These are phyloP conservation scores for Zygaena filipendulae DNA, from an alignment of 2,888 invertebrate species.

Conservation along the genomic window DNA sequence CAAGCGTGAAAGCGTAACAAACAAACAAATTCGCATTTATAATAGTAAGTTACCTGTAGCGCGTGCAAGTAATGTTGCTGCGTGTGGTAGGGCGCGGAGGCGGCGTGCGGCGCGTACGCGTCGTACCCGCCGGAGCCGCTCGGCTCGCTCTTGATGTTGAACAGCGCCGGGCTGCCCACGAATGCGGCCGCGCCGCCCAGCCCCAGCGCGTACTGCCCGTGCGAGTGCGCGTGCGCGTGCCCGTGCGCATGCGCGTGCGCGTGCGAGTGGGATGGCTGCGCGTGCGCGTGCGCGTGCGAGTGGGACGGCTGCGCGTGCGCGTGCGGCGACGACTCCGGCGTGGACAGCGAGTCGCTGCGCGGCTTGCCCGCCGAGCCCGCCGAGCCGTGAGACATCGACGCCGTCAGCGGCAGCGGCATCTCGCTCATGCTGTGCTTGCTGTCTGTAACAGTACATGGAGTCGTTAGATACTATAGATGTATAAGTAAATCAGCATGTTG, in stretches of 20 bases:
- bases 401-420: slow-evolving; percentile 47
- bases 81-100: slow-evolving; percentile 39
- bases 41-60: slow-evolving; percentile 34
- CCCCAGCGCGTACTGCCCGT: slow-evolving; percentile 30
- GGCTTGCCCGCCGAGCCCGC: slow-evolving; percentile 21
- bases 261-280: slow-evolving; percentile 17
- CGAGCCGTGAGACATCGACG: slow-evolving; percentile 41
- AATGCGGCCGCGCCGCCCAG: slow-evolving; percentile 32
- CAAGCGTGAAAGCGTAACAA: too few relatives aligned
- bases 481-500: too few relatives aligned
- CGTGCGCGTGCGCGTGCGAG: slow-evolving; percentile 19
- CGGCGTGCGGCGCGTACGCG: slow-evolving; percentile 33
- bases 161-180: slow-evolving; percentile 42
- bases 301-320: slow-evolving; percentile 61
- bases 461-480: too few relatives aligned
- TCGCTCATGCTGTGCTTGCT: slow-evolving; percentile 55
- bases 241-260: slow-evolving; percentile 55
- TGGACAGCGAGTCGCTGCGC: slow-evolving; percentile 16
- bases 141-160: slow-evolving; percentile 61
- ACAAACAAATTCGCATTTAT: not conserved
- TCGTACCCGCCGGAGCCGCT: slow-evolving; percentile 36
- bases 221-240: slow-evolving; percentile 28
- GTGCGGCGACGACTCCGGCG: slow-evolving; percentile 43
- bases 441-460: slow-evolving; percentile 25
- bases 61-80: slow-evolving; percentile 70